Percentiles rank a stretch among this genome's conserved stretches.
phyloP scores from a whole-genome alignment of 2,797 vertebrate genomes.

The Okamejei kenojei region DNA sequence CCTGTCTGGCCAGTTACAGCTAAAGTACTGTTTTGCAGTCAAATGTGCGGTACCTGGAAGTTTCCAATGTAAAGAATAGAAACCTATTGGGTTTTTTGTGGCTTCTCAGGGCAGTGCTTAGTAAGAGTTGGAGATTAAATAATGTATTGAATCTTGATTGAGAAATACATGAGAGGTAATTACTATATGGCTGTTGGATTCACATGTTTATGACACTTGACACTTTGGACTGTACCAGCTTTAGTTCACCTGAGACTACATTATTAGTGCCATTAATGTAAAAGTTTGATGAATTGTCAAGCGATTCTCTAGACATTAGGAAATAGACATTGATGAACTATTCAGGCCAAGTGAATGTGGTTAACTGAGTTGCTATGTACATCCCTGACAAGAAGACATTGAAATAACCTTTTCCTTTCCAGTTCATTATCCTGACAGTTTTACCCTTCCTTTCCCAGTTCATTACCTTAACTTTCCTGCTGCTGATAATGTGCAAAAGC shows the following conservation, averaged over 20 bases:
- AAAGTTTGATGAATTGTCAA: neutral
- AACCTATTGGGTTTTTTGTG: neutral
- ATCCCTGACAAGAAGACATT: neutral
- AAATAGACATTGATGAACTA: neutral
- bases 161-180: neutral
- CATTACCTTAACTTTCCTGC: neutral
- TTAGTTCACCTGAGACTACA: neutral
- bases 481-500: neutral
- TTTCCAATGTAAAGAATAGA: neutral
- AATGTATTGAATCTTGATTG: neutral
- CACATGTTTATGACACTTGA: neutral
- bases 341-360: neutral
- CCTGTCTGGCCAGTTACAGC: neutral
- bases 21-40: neutral
- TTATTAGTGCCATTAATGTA: neutral
- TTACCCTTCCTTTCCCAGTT: neutral
- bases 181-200: neutral
- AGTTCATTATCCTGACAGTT: neutral
- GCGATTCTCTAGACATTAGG: no score
- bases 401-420: neutral
- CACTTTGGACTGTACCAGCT: neutral
- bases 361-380: neutral
- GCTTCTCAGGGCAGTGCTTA: neutral
- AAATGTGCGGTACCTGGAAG: neutral
- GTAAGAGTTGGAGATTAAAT: neutral